These are phyloP conservation scores for Mystacides longicornis DNA, from an alignment of 2,888 invertebrate genomes.

Conservation along the genomic window DNA sequence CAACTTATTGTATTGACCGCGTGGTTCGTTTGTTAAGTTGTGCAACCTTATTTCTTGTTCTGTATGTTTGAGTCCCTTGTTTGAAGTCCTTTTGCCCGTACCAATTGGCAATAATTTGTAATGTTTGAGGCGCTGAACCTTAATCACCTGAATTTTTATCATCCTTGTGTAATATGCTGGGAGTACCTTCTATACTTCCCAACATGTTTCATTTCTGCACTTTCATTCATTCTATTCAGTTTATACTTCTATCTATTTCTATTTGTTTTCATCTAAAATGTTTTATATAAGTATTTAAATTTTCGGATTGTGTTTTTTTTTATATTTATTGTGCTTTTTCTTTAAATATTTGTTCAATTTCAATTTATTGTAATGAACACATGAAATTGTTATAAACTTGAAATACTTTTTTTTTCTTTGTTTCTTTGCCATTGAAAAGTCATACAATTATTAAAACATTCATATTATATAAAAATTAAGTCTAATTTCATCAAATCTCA, in stretches of 20 bases:
- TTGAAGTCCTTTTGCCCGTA: constrained; percentile 13
- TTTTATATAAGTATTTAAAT: not conserved
- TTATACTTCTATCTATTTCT: not conserved
- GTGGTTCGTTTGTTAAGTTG: not conserved
- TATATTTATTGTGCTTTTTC: not conserved
- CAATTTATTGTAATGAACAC: not conserved
- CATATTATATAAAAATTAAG: not conserved
- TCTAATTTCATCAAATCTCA: not conserved
- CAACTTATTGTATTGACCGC: too few relatives aligned
- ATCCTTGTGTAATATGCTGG: constrained; percentile 14
- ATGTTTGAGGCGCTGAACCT: constrained; percentile 26
- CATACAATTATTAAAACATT: not conserved
- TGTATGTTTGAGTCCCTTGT: constrained; percentile 15
- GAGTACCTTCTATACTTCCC: constrained; percentile 8
- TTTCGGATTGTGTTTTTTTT: too few relatives aligned
- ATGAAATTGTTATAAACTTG: not conserved
- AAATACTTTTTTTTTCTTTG: not conserved
- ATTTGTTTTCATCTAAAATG: not conserved
- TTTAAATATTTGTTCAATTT: not conserved
- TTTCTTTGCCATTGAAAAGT: not conserved
- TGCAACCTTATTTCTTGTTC: not conserved
- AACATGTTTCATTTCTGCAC: constrained; percentile 16
- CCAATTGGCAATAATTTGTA: constrained; percentile 23
- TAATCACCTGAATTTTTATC: constrained; percentile 21
- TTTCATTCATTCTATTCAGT: not conserved